phyloP scores from a whole-genome alignment of 2,113 vertebrate species.

The Brachyhypopomus gauderio region DNA sequence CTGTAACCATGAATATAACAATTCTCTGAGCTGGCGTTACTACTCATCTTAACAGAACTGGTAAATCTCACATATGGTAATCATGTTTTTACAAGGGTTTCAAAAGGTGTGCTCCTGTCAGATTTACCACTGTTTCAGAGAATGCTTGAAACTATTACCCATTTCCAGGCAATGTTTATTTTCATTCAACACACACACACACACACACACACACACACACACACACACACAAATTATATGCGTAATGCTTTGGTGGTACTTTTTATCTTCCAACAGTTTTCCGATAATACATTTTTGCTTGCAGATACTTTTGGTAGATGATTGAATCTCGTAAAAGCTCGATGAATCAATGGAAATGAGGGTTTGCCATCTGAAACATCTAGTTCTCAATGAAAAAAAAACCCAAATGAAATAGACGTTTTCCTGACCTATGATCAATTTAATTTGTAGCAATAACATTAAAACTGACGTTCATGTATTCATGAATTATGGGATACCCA shows the following conservation, averaged over 20 bases:
- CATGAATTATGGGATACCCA: background rate
- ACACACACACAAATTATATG: too few species aligned
- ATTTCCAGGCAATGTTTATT: constrained; percentile 3
- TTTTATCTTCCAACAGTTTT: background rate
- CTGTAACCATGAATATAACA: constrained; percentile 17
- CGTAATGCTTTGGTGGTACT: background rate
- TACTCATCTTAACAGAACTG: constrained; percentile 10
- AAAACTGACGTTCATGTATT: background rate
- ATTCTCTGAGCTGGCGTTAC: background rate
- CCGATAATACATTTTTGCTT: background rate
- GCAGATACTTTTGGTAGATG: background rate
- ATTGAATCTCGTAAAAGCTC: too few species aligned
- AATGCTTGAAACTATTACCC: background rate
- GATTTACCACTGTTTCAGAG: constrained; percentile 11
- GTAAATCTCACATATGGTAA: background rate
- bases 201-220: background rate
- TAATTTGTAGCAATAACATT: background rate
- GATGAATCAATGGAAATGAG: background rate
- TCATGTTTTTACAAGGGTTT: constrained; percentile 11
- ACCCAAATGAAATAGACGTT: too few species aligned
- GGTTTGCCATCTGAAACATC: background rate
- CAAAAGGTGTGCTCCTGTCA: constrained; percentile 23
- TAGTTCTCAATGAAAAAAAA: background rate
- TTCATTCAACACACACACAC: background rate
- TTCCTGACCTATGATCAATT: background rate